A percentile compares a stretch with the other conserved stretches of the same genome.
Evolutionary conservation across 2,113 vertebrate species (phyloP).

Genomic region (Acrocephalus arundinaceus): DNA sequence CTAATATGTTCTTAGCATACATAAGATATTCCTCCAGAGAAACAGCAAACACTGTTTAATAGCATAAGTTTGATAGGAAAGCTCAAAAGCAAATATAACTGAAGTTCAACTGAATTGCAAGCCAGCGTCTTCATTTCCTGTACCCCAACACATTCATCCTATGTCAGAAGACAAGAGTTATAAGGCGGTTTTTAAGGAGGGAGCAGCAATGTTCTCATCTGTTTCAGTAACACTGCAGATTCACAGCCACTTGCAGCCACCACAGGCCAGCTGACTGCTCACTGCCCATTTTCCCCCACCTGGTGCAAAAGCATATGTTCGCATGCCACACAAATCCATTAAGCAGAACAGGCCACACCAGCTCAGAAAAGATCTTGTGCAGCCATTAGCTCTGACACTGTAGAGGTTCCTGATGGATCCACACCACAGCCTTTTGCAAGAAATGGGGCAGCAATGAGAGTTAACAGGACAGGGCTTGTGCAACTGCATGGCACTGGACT

Average conservation of each 20-base stretch:
- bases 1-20: neutral
- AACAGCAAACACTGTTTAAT: neutral
- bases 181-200: neutral
- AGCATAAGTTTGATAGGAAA: neutral
- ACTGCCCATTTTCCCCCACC: neutral
- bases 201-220: neutral
- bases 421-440: neutral
- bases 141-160: neutral
- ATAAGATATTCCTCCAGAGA: neutral
- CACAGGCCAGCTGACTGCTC: neutral
- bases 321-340: rapidly evolving
- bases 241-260: neutral
- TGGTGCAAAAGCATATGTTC: rapidly evolving
- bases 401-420: neutral
- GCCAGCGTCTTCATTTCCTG: neutral
- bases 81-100: neutral
- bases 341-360: neutral
- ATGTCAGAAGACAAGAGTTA: neutral
- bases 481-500: neutral
- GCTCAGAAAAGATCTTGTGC: neutral
- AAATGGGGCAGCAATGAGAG: neutral
- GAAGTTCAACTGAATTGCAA: neutral
- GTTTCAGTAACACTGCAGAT: neutral
- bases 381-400: neutral
- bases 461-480: neutral